Percentiles rank a stretch among this genome's conserved stretches.
Evolutionary conservation across 1,140 invertebrate genomes (phyloP).

Genomic region (Trissolcus basalis): DNA sequence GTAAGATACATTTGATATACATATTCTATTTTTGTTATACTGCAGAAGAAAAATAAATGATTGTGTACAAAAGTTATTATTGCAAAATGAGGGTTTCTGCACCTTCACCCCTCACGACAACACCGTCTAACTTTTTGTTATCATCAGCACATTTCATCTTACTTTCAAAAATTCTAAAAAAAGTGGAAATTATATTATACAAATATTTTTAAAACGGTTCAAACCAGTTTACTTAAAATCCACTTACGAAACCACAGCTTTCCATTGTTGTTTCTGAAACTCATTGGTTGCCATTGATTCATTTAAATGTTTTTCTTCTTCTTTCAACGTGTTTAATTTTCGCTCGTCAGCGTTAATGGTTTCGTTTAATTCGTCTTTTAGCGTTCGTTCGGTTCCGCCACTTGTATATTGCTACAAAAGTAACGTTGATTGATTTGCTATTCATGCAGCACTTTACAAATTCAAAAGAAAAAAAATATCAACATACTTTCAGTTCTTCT

Average conservation of each 20-base stretch:
- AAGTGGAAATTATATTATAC: constrained; percentile 21
- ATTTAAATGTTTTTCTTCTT: constrained; percentile 79
- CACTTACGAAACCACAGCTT: constrained; percentile 77
- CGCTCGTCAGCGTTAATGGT: constrained; percentile 61
- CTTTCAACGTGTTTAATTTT: constrained; percentile 72
- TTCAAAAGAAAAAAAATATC: not conserved
- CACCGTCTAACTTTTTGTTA: constrained; percentile 69
- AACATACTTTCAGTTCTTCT: constrained; percentile 62
- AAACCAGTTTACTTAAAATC: no score
- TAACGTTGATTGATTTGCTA: constrained; percentile 1
- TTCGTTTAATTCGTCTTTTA: constrained; percentile 65
- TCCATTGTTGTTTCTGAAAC: constrained; percentile 82
- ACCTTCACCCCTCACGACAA: constrained; percentile 72
- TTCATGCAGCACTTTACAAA: not conserved
- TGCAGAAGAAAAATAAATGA: not conserved
- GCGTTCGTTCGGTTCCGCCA: constrained; percentile 41
- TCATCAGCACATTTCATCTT: constrained; percentile 73
- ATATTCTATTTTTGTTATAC: not conserved
- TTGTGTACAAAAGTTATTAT: constrained; percentile 33
- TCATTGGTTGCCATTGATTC: constrained; percentile 77
- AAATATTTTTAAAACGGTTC: no score
- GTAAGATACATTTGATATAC: not conserved
- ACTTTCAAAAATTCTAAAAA: constrained; percentile 72
- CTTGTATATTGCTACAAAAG: constrained; percentile 50
- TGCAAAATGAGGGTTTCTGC: constrained; percentile 76